phyloP scores from a whole-genome alignment of 1,140 invertebrate species.

The Venturia canescens region DNA sequence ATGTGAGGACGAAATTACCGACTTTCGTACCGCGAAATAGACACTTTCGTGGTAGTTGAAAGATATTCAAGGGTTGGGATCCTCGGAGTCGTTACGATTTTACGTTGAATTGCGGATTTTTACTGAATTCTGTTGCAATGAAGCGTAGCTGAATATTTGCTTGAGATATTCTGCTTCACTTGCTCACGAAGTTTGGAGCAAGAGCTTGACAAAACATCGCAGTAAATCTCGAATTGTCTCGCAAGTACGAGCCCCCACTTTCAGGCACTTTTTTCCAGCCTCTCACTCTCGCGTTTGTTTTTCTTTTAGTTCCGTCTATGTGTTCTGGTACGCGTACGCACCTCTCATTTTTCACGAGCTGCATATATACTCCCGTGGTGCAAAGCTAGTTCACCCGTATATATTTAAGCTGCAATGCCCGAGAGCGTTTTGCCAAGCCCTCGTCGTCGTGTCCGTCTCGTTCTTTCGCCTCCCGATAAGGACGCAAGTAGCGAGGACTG shows the following conservation, averaged over 20 bases:
- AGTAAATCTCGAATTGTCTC: too few species aligned
- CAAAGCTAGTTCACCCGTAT: constrained; percentile 23
- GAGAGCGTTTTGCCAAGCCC: neutral
- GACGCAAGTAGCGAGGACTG: constrained; percentile 38
- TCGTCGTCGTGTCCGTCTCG: constrained; percentile 28
- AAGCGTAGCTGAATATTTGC: too few species aligned
- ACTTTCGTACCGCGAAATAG: too few species aligned
- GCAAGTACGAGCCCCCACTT: neutral
- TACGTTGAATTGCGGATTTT: too few species aligned
- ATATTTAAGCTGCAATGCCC: constrained; percentile 38
- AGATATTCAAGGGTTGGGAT: too few species aligned
- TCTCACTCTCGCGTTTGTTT: neutral
- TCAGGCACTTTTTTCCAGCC: constrained; percentile 8
- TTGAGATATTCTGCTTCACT: too few species aligned
- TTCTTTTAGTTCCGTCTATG: neutral
- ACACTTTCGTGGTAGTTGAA: too few species aligned
- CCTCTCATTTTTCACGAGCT: constrained; percentile 4
- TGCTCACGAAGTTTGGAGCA: too few species aligned
- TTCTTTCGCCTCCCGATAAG: constrained; percentile 42
- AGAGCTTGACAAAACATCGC: too few species aligned
- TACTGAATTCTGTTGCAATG: too few species aligned
- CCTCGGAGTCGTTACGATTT: too few species aligned
- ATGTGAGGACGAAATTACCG: neutral
- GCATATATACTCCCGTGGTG: neutral
- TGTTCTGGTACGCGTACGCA: constrained; percentile 37